Percentiles rank a stretch among this genome's conserved stretches.
These are phyloP conservation scores for Opisthocomus hoazin DNA, from an alignment of 2,113 vertebrate genomes.

Conservation along the genomic window DNA sequence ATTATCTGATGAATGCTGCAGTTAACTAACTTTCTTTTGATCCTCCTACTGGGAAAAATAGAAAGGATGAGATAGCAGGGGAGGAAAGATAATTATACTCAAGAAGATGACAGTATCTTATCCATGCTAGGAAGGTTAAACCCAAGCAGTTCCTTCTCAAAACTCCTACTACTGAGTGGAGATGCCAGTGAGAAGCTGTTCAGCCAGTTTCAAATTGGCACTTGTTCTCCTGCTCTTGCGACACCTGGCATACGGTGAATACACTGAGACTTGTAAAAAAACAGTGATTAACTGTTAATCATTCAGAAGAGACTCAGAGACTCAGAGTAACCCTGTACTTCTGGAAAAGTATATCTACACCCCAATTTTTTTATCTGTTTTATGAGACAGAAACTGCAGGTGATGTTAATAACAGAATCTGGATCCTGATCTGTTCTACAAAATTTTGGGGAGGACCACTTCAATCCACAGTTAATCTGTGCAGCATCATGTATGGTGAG, in stretches of 20 bases:
- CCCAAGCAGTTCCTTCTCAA: neutral
- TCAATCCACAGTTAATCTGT: neutral
- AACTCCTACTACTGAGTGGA: neutral
- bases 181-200: constrained; percentile 31
- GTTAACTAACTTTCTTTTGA: constrained; percentile 52
- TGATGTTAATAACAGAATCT: neutral
- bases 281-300: constrained; percentile 69
- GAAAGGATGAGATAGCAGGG: neutral
- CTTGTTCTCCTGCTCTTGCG: constrained; percentile 40
- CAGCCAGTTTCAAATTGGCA: constrained; percentile 18
- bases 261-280: constrained; percentile 57
- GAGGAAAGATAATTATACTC: constrained; percentile 43
- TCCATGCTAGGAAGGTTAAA: constrained; percentile 28
- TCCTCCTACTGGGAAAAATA: constrained; percentile 46
- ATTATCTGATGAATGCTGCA: constrained; percentile 38
- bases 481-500: neutral
- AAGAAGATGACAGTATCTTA: constrained; percentile 34
- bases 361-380: neutral
- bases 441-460: neutral
- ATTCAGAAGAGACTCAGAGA: constrained; percentile 17
- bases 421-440: neutral
- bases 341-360: neutral
- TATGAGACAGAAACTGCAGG: neutral
- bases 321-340: neutral
- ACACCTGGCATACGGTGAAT: constrained; percentile 63